Conservation (phyloP, 2,797 vertebrate species). For the Phataginus tetradactyla region DNA sequence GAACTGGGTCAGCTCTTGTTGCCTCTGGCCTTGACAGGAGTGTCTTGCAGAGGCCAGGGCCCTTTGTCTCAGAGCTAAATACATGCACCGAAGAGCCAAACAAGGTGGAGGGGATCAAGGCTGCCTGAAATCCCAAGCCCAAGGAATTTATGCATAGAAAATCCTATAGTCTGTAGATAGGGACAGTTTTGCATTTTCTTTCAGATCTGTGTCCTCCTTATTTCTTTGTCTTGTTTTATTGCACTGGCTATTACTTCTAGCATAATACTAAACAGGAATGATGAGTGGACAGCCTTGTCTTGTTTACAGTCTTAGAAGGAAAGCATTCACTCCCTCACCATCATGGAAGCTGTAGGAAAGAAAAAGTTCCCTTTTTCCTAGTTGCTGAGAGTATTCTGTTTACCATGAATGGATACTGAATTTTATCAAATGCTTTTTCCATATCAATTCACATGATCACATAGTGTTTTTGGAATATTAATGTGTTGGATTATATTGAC, state of each 20-base stretch:
- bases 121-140: background rate
- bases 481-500: background rate
- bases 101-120: background rate
- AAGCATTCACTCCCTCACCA: no score
- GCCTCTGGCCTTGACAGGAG: no score
- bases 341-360: background rate
- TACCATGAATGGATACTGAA: background rate
- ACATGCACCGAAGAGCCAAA: background rate
- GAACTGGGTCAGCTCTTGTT: background rate
- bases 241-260: background rate
- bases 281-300: background rate
- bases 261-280: no score
- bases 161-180: background rate
- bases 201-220: background rate
- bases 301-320: background rate
- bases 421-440: background rate
- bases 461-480: background rate
- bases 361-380: background rate
- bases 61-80: background rate
- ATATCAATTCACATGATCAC: background rate
- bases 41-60: background rate
- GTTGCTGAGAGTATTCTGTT: background rate
- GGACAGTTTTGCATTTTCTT: background rate
- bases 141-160: background rate
- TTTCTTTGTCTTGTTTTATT: background rate